Evolutionary conservation across 2,888 invertebrate genomes (phyloP).

Genomic region (Dicyrtoma fusca): DNA sequence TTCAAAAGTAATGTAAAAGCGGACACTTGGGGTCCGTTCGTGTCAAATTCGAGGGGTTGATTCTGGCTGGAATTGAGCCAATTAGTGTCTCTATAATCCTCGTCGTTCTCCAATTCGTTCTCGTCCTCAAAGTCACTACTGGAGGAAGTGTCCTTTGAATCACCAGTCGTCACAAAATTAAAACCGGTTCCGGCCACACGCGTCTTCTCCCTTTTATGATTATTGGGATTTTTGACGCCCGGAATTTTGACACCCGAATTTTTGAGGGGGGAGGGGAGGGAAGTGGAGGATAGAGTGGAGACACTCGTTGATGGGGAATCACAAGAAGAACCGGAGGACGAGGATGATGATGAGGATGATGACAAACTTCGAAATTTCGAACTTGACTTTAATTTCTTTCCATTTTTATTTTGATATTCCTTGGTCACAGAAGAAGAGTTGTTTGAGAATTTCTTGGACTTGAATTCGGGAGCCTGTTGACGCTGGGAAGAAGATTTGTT

Average conservation of each 20-base stretch:
- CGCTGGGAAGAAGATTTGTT: background rate
- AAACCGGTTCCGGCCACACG: no score
- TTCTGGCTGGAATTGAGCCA: background rate
- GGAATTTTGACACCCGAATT: background rate
- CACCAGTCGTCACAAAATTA: no score
- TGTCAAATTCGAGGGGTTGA: conserved; percentile 27
- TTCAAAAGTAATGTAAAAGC: conserved; percentile 16
- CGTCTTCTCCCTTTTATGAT: no score
- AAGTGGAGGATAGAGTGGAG: no score
- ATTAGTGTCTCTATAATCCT: no score
- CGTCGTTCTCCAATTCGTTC: no score
- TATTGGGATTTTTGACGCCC: background rate
- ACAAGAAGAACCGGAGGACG: no score
- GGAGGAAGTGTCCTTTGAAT: background rate
- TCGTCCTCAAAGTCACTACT: conserved; percentile 16
- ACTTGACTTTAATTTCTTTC: background rate
- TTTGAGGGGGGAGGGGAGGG: no score
- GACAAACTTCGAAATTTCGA: background rate
- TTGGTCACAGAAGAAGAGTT: background rate
- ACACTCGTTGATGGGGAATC: background rate
- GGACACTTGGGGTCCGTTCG: conserved; percentile 16
- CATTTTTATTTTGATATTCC: background rate
- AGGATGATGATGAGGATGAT: background rate
- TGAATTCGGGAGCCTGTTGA: background rate
- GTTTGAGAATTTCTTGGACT: background rate